phyloP scores from a whole-genome alignment of 1,140 invertebrate species.

The Capitella teleta region DNA sequence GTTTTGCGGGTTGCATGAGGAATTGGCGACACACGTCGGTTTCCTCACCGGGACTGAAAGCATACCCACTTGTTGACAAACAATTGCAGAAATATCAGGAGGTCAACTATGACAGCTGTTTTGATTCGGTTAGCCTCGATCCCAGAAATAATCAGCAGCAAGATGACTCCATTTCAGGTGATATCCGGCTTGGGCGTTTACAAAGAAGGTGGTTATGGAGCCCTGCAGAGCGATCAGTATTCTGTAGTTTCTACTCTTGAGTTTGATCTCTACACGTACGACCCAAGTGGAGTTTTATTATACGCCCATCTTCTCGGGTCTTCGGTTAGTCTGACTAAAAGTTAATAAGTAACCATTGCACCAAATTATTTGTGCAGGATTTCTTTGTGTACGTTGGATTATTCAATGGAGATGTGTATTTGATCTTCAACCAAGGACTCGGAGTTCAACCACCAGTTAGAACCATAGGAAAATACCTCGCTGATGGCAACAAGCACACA shows the following conservation, averaged over 20 bases:
- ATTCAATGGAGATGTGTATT: constrained; percentile 12
- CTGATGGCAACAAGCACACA: constrained; percentile 4
- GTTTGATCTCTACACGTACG: constrained; percentile 8
- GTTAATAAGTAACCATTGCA: not conserved
- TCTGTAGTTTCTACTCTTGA: not conserved
- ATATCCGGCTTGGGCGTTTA: too few species aligned
- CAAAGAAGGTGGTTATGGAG: too few species aligned
- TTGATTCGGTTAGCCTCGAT: too few species aligned
- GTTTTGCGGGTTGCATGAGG: constrained; percentile 10
- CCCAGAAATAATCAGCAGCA: too few species aligned
- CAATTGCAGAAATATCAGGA: too few species aligned
- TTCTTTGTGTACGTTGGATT: constrained; percentile 9
- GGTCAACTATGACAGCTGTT: too few species aligned
- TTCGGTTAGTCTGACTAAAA: not conserved
- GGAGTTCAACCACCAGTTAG: constrained; percentile 4
- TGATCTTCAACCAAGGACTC: constrained; percentile 12
- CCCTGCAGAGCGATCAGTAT: too few species aligned
- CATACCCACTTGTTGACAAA: too few species aligned
- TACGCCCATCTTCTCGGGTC: not conserved
- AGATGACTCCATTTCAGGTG: too few species aligned
- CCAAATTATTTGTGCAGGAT: constrained; percentile 1
- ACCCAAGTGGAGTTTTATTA: constrained; percentile 6
- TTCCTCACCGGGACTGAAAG: too few species aligned
- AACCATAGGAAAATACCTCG: constrained; percentile 4
- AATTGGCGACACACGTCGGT: constrained; percentile 2